phyloP scores from a whole-genome alignment of 1,140 invertebrate genomes.

The Apis laboriosa region DNA sequence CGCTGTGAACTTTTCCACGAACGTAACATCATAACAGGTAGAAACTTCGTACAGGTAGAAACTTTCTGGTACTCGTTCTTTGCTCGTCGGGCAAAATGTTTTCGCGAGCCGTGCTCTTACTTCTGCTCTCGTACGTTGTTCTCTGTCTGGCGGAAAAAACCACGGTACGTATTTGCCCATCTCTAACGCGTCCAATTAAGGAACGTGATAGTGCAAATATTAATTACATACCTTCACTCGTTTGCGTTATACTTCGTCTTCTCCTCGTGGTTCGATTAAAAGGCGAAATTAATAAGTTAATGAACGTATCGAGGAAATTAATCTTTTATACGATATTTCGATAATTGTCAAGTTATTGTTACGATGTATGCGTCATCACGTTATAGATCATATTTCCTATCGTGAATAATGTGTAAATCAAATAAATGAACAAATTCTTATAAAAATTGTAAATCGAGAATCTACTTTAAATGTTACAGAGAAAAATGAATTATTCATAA shows the following conservation, averaged over 20 bases:
- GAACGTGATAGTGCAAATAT: background rate
- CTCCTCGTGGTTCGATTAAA: background rate
- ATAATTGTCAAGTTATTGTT: too few relatives aligned
- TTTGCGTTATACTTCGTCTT: too few relatives aligned
- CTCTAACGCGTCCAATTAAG: background rate
- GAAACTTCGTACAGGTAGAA: slow-evolving; percentile 34
- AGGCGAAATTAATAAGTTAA: too few relatives aligned
- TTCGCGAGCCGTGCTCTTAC: background rate
- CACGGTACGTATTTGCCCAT: slow-evolving; percentile 28
- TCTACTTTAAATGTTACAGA: too few relatives aligned
- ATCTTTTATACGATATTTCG: too few relatives aligned
- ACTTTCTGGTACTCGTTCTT: slow-evolving; percentile 5
- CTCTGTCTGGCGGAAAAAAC: background rate
- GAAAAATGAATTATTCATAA: too few relatives aligned
- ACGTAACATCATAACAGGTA: slow-evolving; percentile 40
- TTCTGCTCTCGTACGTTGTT: slow-evolving; percentile 8
- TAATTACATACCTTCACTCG: background rate
- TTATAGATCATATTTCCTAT: too few relatives aligned
- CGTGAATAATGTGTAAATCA: too few relatives aligned
- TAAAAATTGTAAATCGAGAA: too few relatives aligned
- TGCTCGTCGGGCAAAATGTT: slow-evolving; percentile 47
- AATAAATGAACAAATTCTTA: too few relatives aligned
- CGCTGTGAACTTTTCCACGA: background rate
- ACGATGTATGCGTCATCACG: too few relatives aligned
- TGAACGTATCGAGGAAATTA: too few relatives aligned